These are phyloP conservation scores for Formica aserva DNA, from an alignment of 2,888 invertebrate genomes.

Conservation along the genomic window DNA sequence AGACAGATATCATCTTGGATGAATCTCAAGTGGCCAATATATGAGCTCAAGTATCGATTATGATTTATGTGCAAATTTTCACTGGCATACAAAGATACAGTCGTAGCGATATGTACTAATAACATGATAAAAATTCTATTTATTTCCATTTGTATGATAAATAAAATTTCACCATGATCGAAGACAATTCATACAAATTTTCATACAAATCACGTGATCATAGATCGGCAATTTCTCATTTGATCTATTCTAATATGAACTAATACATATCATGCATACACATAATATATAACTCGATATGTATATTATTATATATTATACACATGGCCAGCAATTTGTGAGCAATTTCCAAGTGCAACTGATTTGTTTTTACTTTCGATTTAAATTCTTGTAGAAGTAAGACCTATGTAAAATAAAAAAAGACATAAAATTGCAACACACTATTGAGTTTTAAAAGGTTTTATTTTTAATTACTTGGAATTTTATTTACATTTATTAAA, in stretches of 20 bases:
- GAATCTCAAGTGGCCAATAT: slow-evolving; percentile 44
- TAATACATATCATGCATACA: slow-evolving; percentile 48
- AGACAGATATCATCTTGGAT: slow-evolving; percentile 11
- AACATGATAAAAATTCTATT: neutral
- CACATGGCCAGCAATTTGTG: neutral
- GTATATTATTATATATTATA: slow-evolving; percentile 39
- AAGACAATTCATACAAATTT: slow-evolving; percentile 19
- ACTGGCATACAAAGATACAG: slow-evolving; percentile 6
- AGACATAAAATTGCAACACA: neutral
- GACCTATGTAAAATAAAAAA: neutral
- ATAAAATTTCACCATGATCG: neutral
- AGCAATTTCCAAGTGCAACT: slow-evolving; percentile 6
- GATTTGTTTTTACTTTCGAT: neutral
- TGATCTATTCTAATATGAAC: slow-evolving; percentile 48
- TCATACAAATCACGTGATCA: slow-evolving; percentile 21
- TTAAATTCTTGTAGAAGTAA: neutral
- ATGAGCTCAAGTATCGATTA: slow-evolving; percentile 43
- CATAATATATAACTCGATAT: slow-evolving; percentile 29
- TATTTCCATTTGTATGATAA: neutral
- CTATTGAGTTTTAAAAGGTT: neutral
- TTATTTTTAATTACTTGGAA: neutral
- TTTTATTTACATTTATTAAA: neutral
- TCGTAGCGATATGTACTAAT: neutral
- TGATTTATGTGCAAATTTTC: slow-evolving; percentile 30
- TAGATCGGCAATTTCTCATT: slow-evolving; percentile 15